Evolutionary conservation across 2,888 invertebrate species (phyloP), one percentile per base, ranked within the genome.

Genomic region (Muscina levida): DNA sequence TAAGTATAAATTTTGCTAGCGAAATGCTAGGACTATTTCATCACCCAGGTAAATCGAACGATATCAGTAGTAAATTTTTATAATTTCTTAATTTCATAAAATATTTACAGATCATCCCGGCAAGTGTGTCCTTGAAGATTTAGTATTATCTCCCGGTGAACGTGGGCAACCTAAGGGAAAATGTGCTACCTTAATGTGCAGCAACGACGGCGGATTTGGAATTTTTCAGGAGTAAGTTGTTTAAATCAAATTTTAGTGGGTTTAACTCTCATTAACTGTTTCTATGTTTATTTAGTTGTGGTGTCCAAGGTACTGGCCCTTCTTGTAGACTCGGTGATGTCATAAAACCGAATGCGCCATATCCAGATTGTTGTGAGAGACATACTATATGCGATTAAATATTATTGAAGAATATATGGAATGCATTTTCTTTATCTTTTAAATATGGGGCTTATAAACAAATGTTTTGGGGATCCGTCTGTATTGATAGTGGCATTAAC

Each of bases 51-150:
- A 62, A 62, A 8, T 5, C 5, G 5, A 11, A 44, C 11, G 11
- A 44, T n/a, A n/a, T n/a, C n/a, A n/a, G n/a, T n/a, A n/a, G n/a
- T 31, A 31, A 31, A 31, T 31, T 8, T n/a, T 3, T 31, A 31
- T 31, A 31, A 5, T 31, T 5, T 31, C 8, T 8, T 8, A 31
- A 31, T 31, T 5, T 5, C 31, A 31, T 5, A 31, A 31, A 3
- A 31, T 31, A 31, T 31, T 11, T 39, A 10, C 59, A 59, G 62
- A 17, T 42, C 62, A 62, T 62, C 62, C 62, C 10, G 39, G 22
- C 1, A 62, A 62, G n/a, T 62, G 62, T 42, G 62, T 62, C 13
- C 42, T 39, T 22, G 22, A 42, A 0, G 31, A 39, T 37, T 39
- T 59, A 11, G 17, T 59, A 1, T 39, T 59, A 17, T 59, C 39